Conservation (phyloP, 2,888 invertebrate species). For the Lasioglossum villosulum region DNA sequence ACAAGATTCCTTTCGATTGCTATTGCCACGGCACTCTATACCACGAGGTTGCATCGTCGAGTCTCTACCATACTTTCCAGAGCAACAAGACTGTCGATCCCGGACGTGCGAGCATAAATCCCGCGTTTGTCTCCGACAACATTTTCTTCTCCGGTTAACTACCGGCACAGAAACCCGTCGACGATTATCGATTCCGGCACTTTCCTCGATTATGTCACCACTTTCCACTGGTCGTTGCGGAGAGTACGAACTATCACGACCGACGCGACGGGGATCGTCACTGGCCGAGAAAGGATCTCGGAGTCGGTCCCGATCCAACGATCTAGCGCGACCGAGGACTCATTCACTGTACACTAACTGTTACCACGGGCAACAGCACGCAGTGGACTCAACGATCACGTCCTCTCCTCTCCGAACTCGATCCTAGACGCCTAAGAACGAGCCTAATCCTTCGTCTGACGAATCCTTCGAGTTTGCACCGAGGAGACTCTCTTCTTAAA, state of each 20-base stretch:
- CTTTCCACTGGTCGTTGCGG: constrained; percentile 40
- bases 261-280: background rate
- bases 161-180: constrained; percentile 48
- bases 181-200: constrained; percentile 71
- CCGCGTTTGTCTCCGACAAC: constrained; percentile 45
- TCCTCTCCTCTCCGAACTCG: background rate
- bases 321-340: constrained; percentile 37
- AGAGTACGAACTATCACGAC: constrained; percentile 10
- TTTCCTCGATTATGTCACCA: constrained; percentile 78
- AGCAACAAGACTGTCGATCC: constrained; percentile 47
- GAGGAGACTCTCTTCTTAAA: constrained; percentile 19
- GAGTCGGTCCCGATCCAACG: constrained; percentile 40
- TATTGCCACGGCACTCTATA: background rate
- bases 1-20: background rate
- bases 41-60: background rate
- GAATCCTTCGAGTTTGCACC: constrained; percentile 32
- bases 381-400: constrained; percentile 69
- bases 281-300: constrained; percentile 14
- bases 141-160: constrained; percentile 38
- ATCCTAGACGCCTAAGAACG: background rate
- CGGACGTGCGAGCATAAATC: constrained; percentile 16
- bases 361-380: constrained; percentile 78
- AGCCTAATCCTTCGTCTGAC: constrained; percentile 38
- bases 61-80: constrained; percentile 27
- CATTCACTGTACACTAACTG: constrained; percentile 76